phyloP scores from a whole-genome alignment of 2,888 invertebrate genomes.

The Cephalotes varians region DNA sequence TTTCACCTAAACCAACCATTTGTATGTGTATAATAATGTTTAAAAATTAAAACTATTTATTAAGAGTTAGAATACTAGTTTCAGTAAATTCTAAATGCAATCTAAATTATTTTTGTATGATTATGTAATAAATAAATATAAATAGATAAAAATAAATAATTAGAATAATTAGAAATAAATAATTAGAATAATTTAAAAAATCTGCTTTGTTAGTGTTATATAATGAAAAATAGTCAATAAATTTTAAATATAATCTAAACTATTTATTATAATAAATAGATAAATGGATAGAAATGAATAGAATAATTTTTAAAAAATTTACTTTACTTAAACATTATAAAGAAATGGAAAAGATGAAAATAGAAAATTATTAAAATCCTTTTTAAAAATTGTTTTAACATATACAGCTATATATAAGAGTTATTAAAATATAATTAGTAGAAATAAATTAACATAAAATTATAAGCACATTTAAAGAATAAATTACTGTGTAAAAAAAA shows the following conservation, averaged over 20 bases:
- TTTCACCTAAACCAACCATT: conserved; percentile 65
- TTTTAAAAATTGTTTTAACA: background rate
- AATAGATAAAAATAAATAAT: background rate
- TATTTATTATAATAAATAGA: no score
- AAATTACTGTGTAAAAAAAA: background rate
- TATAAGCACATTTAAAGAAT: background rate
- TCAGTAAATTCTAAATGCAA: background rate
- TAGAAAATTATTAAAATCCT: background rate
- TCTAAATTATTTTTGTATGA: background rate
- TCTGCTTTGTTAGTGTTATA: background rate
- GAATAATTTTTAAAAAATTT: no score
- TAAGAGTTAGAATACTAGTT: background rate
- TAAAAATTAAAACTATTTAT: conserved; percentile 6
- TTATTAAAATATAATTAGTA: background rate
- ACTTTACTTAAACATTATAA: no score
- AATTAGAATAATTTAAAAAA: background rate
- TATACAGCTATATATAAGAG: background rate
- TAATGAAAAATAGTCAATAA: background rate
- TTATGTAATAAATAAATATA: background rate
- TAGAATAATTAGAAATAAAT: no score
- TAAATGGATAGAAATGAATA: background rate
- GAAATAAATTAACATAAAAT: background rate
- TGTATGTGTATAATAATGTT: background rate
- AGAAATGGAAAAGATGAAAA: background rate
- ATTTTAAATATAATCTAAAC: background rate